These are phyloP conservation scores for Mormyrus proboscirostris DNA, from an alignment of 2,797 vertebrate species.

Conservation along the genomic window DNA sequence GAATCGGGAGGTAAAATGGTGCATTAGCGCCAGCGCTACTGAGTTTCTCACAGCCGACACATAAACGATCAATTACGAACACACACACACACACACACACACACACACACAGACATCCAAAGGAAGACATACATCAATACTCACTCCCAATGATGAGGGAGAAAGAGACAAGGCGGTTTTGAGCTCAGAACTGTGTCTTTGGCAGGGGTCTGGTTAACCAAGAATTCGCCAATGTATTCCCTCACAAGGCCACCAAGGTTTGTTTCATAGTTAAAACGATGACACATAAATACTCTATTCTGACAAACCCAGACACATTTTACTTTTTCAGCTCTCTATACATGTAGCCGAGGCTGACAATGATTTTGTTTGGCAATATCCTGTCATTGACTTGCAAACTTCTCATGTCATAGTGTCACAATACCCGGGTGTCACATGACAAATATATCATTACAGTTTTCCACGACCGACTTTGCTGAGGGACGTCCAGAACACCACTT, in stretches of 20 bases:
- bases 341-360: background rate
- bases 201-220: background rate
- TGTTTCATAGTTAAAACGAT: background rate
- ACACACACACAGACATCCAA: constrained; percentile 38
- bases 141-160: constrained; percentile 13
- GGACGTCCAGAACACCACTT: background rate
- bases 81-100: constrained; percentile 21
- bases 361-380: background rate
- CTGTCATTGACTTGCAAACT: background rate
- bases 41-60: constrained; percentile 54
- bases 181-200: background rate
- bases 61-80: constrained; percentile 46
- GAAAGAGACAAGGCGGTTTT: background rate
- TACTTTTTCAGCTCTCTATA: constrained; percentile 36
- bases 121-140: constrained; percentile 39
- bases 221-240: background rate
- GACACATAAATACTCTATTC: background rate
- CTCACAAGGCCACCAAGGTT: background rate
- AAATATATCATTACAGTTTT: background rate
- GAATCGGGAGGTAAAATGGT: constrained; percentile 63
- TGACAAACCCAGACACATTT: constrained; percentile 31
- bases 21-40: constrained; percentile 74
- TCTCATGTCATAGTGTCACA: background rate
- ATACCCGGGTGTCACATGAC: background rate
- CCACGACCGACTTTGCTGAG: background rate